Conservation (phyloP, 2,888 invertebrate species). For the Trissonchulus latispiculum region DNA sequence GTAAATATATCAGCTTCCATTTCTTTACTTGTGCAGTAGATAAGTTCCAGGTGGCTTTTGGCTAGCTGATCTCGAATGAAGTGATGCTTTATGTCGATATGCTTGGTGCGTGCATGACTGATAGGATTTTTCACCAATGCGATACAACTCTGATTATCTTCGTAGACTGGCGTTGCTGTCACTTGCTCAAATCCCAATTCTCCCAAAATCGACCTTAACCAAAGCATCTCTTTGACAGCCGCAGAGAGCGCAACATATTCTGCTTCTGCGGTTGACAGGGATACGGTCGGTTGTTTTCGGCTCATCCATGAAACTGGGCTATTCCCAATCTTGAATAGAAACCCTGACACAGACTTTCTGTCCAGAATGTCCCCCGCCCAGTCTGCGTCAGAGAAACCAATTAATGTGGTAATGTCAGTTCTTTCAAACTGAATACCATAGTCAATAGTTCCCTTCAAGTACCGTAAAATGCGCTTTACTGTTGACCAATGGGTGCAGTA, state of each 20-base stretch:
- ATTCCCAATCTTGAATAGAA: too few species aligned
- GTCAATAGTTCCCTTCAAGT: too few species aligned
- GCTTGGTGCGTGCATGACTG: not conserved
- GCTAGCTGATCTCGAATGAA: too few species aligned
- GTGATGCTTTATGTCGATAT: slow-evolving; percentile 5
- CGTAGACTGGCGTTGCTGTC: not conserved
- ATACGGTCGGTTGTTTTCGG: slow-evolving; percentile 37
- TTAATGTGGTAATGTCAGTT: too few species aligned
- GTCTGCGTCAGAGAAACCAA: too few species aligned
- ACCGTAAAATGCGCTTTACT: too few species aligned
- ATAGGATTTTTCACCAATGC: not conserved
- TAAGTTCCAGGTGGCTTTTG: not conserved
- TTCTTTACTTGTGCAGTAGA: not conserved
- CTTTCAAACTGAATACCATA: too few species aligned
- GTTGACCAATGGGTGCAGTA: too few species aligned
- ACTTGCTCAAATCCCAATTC: not conserved
- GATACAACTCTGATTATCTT: too few species aligned
- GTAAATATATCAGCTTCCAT: not conserved
- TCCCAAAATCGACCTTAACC: slow-evolving; percentile 23
- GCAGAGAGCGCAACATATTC: slow-evolving; percentile 38
- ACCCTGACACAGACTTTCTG: too few species aligned
- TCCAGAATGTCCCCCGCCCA: too few species aligned
- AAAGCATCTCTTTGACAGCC: slow-evolving; percentile 27
- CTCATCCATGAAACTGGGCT: too few species aligned
- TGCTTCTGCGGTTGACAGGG: slow-evolving; percentile 41